These are phyloP conservation scores for Garra rufa DNA, from an alignment of 2,113 vertebrate genomes.

Conservation along the genomic window DNA sequence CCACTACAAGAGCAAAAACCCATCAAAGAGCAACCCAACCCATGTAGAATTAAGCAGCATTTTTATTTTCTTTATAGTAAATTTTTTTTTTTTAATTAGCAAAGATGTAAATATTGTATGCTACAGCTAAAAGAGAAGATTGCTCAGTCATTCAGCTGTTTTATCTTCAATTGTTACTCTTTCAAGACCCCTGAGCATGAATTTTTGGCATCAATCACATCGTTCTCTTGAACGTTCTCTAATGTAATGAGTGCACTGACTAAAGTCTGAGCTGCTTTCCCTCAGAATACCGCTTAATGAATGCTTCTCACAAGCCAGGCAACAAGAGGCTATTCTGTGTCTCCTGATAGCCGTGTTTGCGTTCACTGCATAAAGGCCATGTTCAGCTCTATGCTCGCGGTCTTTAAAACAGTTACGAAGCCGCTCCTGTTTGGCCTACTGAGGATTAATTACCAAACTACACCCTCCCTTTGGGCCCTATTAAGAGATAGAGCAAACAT, in stretches of 20 bases:
- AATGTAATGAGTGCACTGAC: constrained; percentile 72
- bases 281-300: constrained; percentile 72
- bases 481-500: constrained; percentile 75
- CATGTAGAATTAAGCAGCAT: too few species aligned
- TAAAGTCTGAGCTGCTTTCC: constrained; percentile 56
- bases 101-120: background rate
- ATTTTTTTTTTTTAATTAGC: background rate
- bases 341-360: constrained; percentile 69
- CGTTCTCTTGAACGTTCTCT: constrained; percentile 57
- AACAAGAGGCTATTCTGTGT: constrained; percentile 15
- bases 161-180: background rate
- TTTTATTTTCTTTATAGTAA: too few species aligned
- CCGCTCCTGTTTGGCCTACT: constrained; percentile 85
- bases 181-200: constrained; percentile 10
- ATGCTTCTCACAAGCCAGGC: constrained; percentile 67
- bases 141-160: background rate
- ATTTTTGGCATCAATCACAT: background rate
- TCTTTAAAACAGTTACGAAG: constrained; percentile 71
- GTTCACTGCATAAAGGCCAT: constrained; percentile 71
- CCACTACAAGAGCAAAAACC: too few species aligned
- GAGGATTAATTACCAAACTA: constrained; percentile 93
- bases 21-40: too few species aligned
- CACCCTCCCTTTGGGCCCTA: constrained; percentile 90
- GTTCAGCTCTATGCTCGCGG: constrained; percentile 55
- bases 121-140: background rate